A percentile compares a stretch with the other conserved stretches of the same genome.
Evolutionary conservation across 2,113 vertebrate genomes (phyloP).

Genomic region (Nerophis ophidion): DNA sequence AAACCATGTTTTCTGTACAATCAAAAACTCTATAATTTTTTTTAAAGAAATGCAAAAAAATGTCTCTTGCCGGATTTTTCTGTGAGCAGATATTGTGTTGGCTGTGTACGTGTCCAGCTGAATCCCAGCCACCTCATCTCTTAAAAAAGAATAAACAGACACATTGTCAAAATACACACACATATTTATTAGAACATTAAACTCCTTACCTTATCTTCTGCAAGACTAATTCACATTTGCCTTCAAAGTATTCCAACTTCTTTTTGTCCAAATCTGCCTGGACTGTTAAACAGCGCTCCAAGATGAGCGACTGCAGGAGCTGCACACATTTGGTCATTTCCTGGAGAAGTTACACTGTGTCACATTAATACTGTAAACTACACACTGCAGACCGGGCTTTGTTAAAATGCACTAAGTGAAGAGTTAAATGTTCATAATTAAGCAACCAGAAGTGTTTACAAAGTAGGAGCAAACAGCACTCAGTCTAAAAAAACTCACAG

Average conservation of each 20-base stretch:
- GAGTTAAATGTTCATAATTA: no score
- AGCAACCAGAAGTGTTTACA: no score
- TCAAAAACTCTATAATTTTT: not conserved
- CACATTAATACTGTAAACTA: not conserved
- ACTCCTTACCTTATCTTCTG: slow-evolving; percentile 78
- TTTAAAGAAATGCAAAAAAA: not conserved
- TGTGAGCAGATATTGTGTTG: slow-evolving; percentile 76
- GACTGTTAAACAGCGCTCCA: slow-evolving; percentile 73
- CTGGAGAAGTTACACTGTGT: slow-evolving; percentile 48
- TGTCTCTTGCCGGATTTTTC: slow-evolving; percentile 72
- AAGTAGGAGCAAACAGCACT: no score
- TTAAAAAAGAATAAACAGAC: slow-evolving; percentile 33
- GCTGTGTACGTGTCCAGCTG: slow-evolving; percentile 77
- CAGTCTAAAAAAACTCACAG: slow-evolving; percentile 38
- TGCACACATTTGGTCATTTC: slow-evolving; percentile 75
- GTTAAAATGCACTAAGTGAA: not conserved
- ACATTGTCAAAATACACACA: not conserved
- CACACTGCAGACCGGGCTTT: not conserved
- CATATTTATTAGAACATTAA: not conserved
- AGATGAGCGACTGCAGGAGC: slow-evolving; percentile 74
- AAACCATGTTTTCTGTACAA: not conserved
- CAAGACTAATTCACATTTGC: slow-evolving; percentile 78
- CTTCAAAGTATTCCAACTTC: slow-evolving; percentile 79
- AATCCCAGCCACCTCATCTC: slow-evolving; percentile 78
- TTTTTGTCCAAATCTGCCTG: slow-evolving; percentile 77